Conservation (phyloP, 1,140 invertebrate genomes). For the Reticulitermes speratus region DNA sequence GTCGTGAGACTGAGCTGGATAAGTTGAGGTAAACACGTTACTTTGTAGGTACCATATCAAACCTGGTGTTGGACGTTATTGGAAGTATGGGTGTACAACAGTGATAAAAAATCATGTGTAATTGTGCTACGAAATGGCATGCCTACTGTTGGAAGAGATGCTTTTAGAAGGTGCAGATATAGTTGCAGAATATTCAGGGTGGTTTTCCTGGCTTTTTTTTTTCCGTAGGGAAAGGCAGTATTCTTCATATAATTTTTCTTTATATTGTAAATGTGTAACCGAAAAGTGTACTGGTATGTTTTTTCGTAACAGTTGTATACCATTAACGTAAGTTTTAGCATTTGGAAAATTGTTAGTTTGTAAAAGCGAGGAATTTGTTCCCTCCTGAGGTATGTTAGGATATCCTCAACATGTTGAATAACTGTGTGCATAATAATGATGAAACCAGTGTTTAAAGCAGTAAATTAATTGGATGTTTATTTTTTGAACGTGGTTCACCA, state of each 20-base stretch:
- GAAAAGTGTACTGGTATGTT: neutral
- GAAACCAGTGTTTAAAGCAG: neutral
- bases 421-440: neutral
- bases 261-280: neutral
- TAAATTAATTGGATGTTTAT: neutral
- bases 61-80: too few relatives aligned
- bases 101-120: neutral
- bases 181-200: constrained; percentile 5
- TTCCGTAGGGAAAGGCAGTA: neutral
- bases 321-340: neutral
- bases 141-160: constrained; percentile 4
- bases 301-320: constrained; percentile 7
- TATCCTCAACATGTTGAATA: neutral
- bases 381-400: neutral
- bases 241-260: constrained; percentile 10
- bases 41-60: neutral
- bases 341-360: neutral
- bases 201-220: neutral
- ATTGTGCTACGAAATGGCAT: neutral
- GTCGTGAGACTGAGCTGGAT: neutral
- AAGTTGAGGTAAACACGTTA: neutral
- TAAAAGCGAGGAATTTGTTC: neutral
- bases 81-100: neutral
- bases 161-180: constrained; percentile 11
- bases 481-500: neutral